These are phyloP conservation scores for Hydrozoanthus tunicans DNA, from an alignment of 64 coral and sea anemone species.

Conservation along the genomic window DNA sequence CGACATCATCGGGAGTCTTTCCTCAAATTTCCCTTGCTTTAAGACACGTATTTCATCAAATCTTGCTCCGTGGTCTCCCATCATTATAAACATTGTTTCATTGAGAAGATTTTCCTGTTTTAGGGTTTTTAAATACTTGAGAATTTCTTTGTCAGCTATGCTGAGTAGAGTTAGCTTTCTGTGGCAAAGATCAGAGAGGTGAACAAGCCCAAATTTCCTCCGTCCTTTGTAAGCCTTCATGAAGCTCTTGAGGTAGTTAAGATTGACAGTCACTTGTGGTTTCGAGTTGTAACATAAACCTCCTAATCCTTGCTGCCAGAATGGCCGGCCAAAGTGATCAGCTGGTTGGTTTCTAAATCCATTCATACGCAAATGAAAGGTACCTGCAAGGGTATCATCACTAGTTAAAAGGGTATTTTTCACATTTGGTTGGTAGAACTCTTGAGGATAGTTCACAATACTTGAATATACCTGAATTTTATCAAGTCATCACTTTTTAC, in stretches of 20 bases:
- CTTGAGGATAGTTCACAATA: too few relatives aligned
- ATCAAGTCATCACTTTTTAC: too few relatives aligned
- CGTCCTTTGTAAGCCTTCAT: conserved; percentile 25
- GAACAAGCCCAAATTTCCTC: conserved; percentile 9
- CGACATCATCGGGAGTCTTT: conserved; percentile 28
- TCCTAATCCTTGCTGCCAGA: neutral
- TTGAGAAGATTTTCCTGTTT: conserved; percentile 59
- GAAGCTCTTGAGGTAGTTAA: conserved; percentile 48
- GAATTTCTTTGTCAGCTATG: conserved; percentile 45
- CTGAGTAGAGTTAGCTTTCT: conserved; percentile 12
- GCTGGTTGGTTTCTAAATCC: conserved; percentile 5
- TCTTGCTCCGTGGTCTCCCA: conserved; percentile 59
- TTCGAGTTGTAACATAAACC: conserved; percentile 4
- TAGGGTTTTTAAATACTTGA: conserved; percentile 35
- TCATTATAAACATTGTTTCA: conserved; percentile 73
- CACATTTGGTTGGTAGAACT: too few relatives aligned
- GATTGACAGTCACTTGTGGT: neutral
- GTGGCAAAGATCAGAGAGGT: conserved; percentile 31
- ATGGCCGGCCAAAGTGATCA: conserved; percentile 24
- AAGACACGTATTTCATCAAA: conserved; percentile 7
- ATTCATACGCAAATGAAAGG: conserved; percentile 8
- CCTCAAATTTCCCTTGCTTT: conserved; percentile 47
- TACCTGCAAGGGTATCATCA: neutral
- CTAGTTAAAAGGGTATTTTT: too few relatives aligned
- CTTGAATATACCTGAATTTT: too few relatives aligned